These are phyloP conservation scores for Chrysolina americana DNA, from an alignment of 2,888 invertebrate genomes.

Conservation along the genomic window DNA sequence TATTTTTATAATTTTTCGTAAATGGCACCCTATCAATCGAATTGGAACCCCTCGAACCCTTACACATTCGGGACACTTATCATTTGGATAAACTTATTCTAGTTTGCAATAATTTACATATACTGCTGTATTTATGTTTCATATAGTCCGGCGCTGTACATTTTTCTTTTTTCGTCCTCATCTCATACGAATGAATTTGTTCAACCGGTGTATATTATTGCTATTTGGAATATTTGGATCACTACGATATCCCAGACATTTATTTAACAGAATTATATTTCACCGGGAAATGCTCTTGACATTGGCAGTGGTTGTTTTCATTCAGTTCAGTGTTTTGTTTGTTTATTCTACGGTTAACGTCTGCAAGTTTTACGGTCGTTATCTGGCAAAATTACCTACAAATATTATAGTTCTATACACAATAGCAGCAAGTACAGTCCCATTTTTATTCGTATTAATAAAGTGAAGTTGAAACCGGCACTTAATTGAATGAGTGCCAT, in stretches of 20 bases:
- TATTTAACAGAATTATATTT: slow-evolving; percentile 3
- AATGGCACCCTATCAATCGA: too few species aligned
- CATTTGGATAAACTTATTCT: too few species aligned
- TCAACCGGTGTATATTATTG: neutral
- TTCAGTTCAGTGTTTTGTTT: slow-evolving; percentile 45
- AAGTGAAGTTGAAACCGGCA: neutral
- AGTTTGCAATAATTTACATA: too few species aligned
- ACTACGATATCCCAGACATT: neutral
- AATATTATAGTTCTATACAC: slow-evolving; percentile 17
- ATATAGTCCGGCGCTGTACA: too few species aligned
- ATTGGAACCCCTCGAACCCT: too few species aligned
- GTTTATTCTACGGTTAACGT: slow-evolving; percentile 39
- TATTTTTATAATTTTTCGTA: too few species aligned
- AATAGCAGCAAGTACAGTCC: slow-evolving; percentile 7
- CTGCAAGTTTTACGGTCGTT: slow-evolving; percentile 29
- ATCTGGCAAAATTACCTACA: slow-evolving; percentile 16
- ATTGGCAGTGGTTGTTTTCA: slow-evolving; percentile 42
- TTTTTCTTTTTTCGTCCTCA: too few species aligned
- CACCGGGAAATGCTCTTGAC: slow-evolving; percentile 41
- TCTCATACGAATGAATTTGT: too few species aligned
- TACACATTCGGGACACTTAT: too few species aligned
- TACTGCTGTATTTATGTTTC: too few species aligned
- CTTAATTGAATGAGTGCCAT: neutral
- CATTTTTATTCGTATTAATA: neutral
- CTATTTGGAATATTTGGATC: neutral